A percentile compares a stretch with the other conserved stretches of the same genome.
Evolutionary conservation across 2,113 vertebrate genomes (phyloP).

Genomic region (Plestiodon gilberti): DNA sequence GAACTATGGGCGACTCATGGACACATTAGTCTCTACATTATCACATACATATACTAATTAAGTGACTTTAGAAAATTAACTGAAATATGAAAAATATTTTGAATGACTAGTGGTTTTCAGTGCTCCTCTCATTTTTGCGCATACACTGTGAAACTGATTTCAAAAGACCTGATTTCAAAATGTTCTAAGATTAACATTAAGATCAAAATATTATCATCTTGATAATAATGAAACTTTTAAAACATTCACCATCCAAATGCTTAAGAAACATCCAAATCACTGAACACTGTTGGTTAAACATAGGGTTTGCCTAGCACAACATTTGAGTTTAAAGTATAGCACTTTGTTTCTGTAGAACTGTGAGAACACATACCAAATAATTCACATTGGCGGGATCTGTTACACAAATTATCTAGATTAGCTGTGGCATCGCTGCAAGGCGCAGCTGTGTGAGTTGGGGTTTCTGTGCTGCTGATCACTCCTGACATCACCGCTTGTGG

Average conservation of each 20-base stretch:
- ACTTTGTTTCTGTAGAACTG: not conserved
- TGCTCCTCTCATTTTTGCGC: not conserved
- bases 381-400: not conserved
- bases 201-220: no score
- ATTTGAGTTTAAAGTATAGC: not conserved
- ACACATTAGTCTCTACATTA: not conserved
- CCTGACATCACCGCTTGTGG: no score
- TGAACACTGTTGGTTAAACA: not conserved
- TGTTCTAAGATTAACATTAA: no score
- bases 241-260: not conserved
- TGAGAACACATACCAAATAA: not conserved
- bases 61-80: not conserved
- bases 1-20: not conserved
- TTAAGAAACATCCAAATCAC: not conserved
- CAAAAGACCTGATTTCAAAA: not conserved
- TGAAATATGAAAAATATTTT: conserved; percentile 30
- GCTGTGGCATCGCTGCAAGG: not conserved
- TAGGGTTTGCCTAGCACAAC: not conserved
- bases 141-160: not conserved
- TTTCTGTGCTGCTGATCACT: no score
- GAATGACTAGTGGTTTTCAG: conserved; percentile 11
- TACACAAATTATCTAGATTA: not conserved
- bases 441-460: no score
- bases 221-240: not conserved
- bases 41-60: conserved; percentile 21